phyloP scores from a whole-genome alignment of 2,888 invertebrate species.

The Tinea trinotella region DNA sequence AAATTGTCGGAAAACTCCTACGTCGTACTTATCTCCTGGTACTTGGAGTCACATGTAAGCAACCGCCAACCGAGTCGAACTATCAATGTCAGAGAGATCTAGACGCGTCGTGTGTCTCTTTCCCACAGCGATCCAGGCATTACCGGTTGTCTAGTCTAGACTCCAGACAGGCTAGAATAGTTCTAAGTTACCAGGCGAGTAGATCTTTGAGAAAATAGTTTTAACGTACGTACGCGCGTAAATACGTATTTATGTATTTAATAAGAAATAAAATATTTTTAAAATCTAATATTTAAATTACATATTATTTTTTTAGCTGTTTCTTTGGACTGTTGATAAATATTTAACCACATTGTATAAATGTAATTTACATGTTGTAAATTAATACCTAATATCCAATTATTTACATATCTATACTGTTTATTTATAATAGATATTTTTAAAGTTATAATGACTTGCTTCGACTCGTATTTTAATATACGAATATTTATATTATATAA shows the following conservation, averaged over 20 bases:
- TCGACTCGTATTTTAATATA: no score
- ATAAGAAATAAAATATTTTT: no score
- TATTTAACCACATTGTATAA: no score
- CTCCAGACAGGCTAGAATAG: conserved; percentile 12
- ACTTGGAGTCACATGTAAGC: not conserved
- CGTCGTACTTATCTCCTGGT: conserved; percentile 2
- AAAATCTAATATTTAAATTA: no score
- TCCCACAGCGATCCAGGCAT: conserved; percentile 9
- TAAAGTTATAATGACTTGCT: no score
- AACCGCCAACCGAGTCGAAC: not conserved
- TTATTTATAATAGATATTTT: no score
- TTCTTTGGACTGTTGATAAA: no score
- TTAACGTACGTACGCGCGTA: not conserved
- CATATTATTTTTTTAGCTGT: no score
- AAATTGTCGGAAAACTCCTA: not conserved
- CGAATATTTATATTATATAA: no score
- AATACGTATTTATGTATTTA: not conserved
- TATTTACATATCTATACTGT: no score
- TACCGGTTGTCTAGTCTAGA: conserved; percentile 17
- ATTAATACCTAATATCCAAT: no score
- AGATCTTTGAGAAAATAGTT: conserved; percentile 2
- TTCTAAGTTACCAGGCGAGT: conserved; percentile 10
- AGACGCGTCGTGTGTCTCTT: not conserved
- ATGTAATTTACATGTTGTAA: no score
- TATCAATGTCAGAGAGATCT: conserved; percentile 13